Percentiles rank a stretch among this genome's conserved stretches.
These are phyloP conservation scores for Hapalemur alaotrensis DNA, from an alignment of 2,797 vertebrate species.

Conservation along the genomic window DNA sequence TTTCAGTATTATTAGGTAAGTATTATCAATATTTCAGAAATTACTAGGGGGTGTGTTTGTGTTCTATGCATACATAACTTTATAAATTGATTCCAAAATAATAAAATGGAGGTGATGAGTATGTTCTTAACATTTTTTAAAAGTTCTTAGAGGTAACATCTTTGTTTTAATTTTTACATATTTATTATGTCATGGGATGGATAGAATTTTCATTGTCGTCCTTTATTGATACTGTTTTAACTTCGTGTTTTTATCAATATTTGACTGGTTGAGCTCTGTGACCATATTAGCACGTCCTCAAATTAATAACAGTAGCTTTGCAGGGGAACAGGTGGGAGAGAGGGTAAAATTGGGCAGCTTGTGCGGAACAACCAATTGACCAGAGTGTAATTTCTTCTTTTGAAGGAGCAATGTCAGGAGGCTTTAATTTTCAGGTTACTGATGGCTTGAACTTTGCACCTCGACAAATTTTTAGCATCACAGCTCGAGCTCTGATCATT, in stretches of 20 bases:
- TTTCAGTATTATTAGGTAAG: conserved; percentile 7
- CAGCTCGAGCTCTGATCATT: conserved; percentile 87
- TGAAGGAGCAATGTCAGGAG: conserved; percentile 91
- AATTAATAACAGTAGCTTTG: neutral
- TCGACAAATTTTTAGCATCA: conserved; percentile 93
- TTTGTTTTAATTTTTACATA: neutral
- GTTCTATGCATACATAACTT: neutral
- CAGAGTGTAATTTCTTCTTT: conserved; percentile 35
- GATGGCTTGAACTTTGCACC: conserved; percentile 94
- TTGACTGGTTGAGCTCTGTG: neutral
- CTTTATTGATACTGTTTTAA: neutral
- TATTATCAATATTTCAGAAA: neutral
- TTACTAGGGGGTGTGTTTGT: neutral
- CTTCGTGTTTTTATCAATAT: neutral
- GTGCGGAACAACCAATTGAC: neutral
- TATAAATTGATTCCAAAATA: neutral
- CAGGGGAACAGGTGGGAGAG: neutral
- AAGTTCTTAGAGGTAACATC: neutral
- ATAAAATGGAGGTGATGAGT: neutral
- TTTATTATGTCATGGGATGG: neutral
- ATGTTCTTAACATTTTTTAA: neutral
- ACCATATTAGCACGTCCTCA: neutral
- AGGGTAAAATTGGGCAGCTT: neutral
- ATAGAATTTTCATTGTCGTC: neutral
- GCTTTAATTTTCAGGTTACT: conserved; percentile 95